Percentiles rank a stretch among this genome's conserved stretches.
Evolutionary conservation across 2,797 vertebrate genomes (phyloP).

Genomic region (Acanthurus lineatus): DNA sequence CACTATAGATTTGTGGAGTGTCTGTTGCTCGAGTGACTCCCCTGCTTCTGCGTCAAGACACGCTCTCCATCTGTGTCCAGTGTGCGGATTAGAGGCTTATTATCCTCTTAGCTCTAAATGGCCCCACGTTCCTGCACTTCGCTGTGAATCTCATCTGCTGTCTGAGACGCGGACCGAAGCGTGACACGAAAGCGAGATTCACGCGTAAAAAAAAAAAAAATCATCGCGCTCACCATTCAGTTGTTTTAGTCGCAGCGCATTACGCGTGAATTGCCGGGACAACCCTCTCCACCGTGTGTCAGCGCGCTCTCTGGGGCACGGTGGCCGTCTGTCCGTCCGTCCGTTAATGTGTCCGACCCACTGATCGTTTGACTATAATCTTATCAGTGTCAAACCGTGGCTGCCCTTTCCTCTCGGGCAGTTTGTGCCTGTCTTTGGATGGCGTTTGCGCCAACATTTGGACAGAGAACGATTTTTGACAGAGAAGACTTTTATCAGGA

Average conservation of each 20-base stretch:
- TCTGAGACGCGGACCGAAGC: constrained; percentile 40
- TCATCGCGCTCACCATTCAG: constrained; percentile 24
- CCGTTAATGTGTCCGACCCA: constrained; percentile 57
- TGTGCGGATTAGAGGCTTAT: constrained; percentile 85
- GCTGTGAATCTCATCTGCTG: constrained; percentile 59
- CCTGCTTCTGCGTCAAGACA: constrained; percentile 74
- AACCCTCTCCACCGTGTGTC: constrained; percentile 25
- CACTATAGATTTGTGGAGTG: constrained; percentile 20
- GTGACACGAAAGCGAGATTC: constrained; percentile 49
- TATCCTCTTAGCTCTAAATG: constrained; percentile 89
- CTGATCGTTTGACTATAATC: constrained; percentile 85
- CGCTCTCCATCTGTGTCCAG: constrained; percentile 84
- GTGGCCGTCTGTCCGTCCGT: constrained; percentile 23
- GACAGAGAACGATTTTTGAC: constrained; percentile 13
- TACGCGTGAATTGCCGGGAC: constrained; percentile 47
- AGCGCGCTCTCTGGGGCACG: constrained; percentile 30
- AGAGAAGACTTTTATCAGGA: constrained; percentile 30
- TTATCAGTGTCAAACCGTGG: constrained; percentile 76
- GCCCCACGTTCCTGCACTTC: constrained; percentile 73
- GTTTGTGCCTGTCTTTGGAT: constrained; percentile 43
- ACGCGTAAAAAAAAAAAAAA: constrained; percentile 42
- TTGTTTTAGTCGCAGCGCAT: constrained; percentile 38
- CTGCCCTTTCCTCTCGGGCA: constrained; percentile 63
- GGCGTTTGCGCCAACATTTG: constrained; percentile 44
- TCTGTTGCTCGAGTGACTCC: constrained; percentile 36